These are phyloP conservation scores for Argya squamiceps DNA, from an alignment of 2,797 vertebrate species.

Conservation along the genomic window DNA sequence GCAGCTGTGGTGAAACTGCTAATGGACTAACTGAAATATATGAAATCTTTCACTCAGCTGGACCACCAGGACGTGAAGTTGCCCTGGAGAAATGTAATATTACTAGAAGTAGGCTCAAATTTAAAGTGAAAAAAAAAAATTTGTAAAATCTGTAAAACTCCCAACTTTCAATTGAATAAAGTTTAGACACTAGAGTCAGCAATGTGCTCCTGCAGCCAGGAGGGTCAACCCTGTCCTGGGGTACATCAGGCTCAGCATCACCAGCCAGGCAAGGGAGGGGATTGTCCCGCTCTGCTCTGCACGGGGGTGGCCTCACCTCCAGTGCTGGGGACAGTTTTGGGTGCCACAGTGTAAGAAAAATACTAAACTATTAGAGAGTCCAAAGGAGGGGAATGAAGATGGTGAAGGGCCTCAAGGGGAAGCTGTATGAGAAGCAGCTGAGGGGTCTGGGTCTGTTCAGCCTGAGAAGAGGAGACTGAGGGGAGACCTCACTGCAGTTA, in stretches of 20 bases:
- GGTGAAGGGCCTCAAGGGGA: background rate
- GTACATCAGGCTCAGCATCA: fast-evolving
- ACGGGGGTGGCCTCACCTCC: background rate
- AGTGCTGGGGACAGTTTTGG: background rate
- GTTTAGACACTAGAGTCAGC: background rate
- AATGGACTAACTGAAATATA: background rate
- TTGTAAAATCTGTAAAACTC: background rate
- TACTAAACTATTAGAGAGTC: background rate
- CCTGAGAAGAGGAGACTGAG: background rate
- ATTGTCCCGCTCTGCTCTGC: background rate
- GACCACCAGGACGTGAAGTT: background rate
- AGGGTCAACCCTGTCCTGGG: fast-evolving
- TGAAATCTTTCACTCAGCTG: background rate
- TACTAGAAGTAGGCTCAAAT: background rate
- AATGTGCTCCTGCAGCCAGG: background rate
- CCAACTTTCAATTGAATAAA: background rate
- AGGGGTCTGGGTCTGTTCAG: background rate
- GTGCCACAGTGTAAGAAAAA: fast-evolving
- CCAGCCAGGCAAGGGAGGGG: fast-evolving
- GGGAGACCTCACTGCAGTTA: background rate
- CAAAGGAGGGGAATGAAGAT: background rate
- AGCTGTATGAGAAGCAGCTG: fast-evolving
- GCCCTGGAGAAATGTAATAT: background rate
- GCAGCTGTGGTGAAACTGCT: background rate
- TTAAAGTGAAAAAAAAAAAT: background rate